Conservation (phyloP, 2,888 invertebrate genomes). For the Napeogenes sylphis region DNA sequence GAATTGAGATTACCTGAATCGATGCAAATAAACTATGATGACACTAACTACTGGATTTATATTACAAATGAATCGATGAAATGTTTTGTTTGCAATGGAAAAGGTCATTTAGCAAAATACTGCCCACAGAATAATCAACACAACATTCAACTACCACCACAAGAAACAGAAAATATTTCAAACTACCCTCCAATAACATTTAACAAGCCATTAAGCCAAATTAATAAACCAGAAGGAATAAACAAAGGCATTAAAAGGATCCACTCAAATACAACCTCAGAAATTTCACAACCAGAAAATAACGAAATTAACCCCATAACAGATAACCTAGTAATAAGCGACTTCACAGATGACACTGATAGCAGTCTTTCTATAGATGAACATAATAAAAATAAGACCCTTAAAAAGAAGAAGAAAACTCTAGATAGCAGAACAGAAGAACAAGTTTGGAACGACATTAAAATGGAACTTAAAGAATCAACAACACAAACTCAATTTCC, state of each 20-base stretch:
- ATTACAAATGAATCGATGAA: constrained; percentile 19
- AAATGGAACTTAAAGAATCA: too few species aligned
- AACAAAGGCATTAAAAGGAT: constrained; percentile 13
- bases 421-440: too few species aligned
- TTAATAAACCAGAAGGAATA: background rate
- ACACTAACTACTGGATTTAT: constrained; percentile 27
- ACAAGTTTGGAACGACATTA: too few species aligned
- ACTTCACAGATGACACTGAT: constrained; percentile 7
- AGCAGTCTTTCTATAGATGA: constrained; percentile 7
- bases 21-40: constrained; percentile 23
- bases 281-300: background rate
- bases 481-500: too few species aligned
- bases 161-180: too few species aligned
- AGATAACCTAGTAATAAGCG: constrained; percentile 1
- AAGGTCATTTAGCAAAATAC: constrained; percentile 18
- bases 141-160: too few species aligned
- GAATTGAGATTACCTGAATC: constrained; percentile 16
- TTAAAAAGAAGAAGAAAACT: too few species aligned
- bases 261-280: constrained; percentile 10
- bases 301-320: background rate
- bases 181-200: constrained; percentile 8
- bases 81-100: constrained; percentile 23
- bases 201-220: background rate
- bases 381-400: background rate
- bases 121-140: too few species aligned